Evolutionary conservation across 2,888 invertebrate genomes (phyloP).

Genomic region (Seira musarum): DNA sequence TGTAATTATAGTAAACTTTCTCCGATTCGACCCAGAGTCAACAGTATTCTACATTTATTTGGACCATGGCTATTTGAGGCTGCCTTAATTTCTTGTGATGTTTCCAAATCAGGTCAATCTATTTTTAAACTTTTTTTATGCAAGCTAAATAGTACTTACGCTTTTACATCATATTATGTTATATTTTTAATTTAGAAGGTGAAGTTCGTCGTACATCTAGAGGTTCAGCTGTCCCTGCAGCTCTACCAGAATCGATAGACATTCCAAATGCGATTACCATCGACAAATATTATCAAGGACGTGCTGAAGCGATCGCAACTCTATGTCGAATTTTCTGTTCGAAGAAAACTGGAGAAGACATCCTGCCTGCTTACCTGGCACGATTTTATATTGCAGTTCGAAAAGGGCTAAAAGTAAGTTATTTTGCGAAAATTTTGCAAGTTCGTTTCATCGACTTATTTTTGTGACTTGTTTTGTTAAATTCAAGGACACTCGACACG

Average conservation of each 20-base stretch:
- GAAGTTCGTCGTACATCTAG: constrained; percentile 68
- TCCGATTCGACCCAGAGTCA: constrained; percentile 84
- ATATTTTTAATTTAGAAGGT: constrained; percentile 46
- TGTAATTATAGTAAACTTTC: constrained; percentile 30
- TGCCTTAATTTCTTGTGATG: constrained; percentile 88
- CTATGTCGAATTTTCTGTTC: constrained; percentile 96
- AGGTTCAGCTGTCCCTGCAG: constrained; percentile 75
- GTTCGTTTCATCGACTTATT: no score
- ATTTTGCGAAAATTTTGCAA: not conserved
- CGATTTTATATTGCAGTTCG: constrained; percentile 93
- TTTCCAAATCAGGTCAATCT: constrained; percentile 71
- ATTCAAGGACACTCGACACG: constrained; percentile 71
- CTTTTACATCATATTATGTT: not conserved
- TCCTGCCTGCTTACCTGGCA: constrained; percentile 91
- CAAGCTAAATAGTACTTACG: not conserved
- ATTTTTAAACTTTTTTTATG: constrained; percentile 21
- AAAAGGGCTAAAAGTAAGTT: constrained; percentile 82
- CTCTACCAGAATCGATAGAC: constrained; percentile 79
- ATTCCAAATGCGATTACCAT: constrained; percentile 81
- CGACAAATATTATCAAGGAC: constrained; percentile 81
- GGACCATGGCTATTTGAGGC: constrained; percentile 98
- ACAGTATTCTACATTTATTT: constrained; percentile 95
- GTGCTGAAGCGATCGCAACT: constrained; percentile 96
- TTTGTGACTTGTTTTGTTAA: not conserved
- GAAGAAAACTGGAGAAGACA: constrained; percentile 94